Evolutionary conservation across 2,888 invertebrate genomes (phyloP).

Genomic region (Blastobasis lacticolella): DNA sequence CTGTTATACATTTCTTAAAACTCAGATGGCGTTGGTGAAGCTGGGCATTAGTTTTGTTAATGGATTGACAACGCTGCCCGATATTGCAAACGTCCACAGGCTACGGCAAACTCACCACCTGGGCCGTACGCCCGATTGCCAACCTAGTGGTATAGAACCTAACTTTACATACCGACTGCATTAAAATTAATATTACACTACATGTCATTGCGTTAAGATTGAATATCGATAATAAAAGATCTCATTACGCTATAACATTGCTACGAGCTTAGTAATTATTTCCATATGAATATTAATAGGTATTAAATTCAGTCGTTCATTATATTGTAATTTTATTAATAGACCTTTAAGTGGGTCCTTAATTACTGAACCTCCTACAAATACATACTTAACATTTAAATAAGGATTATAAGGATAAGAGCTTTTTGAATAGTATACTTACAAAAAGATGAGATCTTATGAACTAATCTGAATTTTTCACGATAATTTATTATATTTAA

Average conservation of each 20-base stretch:
- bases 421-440: slow-evolving; percentile 69
- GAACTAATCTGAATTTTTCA: slow-evolving; percentile 65
- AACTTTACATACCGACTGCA: too few relatives aligned
- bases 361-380: slow-evolving; percentile 52
- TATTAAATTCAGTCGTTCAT: slow-evolving; percentile 36
- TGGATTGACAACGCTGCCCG: too few relatives aligned
- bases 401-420: slow-evolving; percentile 64
- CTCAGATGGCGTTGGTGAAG: too few relatives aligned
- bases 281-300: slow-evolving; percentile 31
- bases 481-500: slow-evolving; percentile 65
- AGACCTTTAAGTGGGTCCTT: slow-evolving; percentile 39
- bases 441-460: slow-evolving; percentile 64
- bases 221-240: slow-evolving; percentile 11
- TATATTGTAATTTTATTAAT: slow-evolving; percentile 35
- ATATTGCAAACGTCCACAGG: too few relatives aligned
- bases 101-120: too few relatives aligned
- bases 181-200: too few relatives aligned
- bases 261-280: slow-evolving; percentile 50
- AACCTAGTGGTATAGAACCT: too few relatives aligned
- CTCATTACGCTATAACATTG: slow-evolving; percentile 30
- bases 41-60: too few relatives aligned
- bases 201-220: slow-evolving; percentile 13
- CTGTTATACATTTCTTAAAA: too few relatives aligned
- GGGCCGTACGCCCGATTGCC: too few relatives aligned
- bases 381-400: slow-evolving; percentile 34